These are phyloP conservation scores for Sweltsa coloradensis DNA, from an alignment of 1,140 invertebrate genomes.

Conservation along the genomic window DNA sequence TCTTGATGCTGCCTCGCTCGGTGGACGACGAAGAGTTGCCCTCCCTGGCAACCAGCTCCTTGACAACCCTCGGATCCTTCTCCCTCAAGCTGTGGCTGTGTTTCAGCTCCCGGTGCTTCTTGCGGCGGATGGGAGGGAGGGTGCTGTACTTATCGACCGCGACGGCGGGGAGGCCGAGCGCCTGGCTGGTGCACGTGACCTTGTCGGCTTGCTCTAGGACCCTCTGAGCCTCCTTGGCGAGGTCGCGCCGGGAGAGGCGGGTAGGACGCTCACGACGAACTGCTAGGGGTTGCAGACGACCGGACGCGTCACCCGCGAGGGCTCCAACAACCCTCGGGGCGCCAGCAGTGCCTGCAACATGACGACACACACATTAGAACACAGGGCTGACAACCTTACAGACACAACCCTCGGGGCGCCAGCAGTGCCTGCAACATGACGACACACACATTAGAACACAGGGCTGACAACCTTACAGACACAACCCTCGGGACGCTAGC, in stretches of 20 bases:
- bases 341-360: not conserved
- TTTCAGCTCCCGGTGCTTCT: not conserved
- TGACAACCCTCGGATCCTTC: too few species aligned
- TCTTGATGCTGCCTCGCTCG: not conserved
- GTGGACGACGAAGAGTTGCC: conserved; percentile 1
- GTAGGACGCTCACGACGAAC: conserved; percentile 51
- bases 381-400: not conserved
- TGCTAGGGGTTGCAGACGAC: conserved; percentile 35
- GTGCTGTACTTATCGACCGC: conserved; percentile 43
- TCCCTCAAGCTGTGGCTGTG: not conserved
- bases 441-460: not conserved
- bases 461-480: not conserved
- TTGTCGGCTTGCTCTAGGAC: conserved; percentile 51
- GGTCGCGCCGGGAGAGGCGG: conserved; percentile 45
- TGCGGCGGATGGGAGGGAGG: conserved; percentile 31
- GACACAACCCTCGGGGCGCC: conserved; percentile 15
- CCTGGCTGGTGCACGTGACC: conserved; percentile 38
- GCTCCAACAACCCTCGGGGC: conserved; percentile 27
- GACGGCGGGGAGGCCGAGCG: conserved; percentile 22
- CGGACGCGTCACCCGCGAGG: conserved; percentile 32
- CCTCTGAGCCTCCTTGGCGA: conserved; percentile 54
- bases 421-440: not conserved
- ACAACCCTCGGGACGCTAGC: conserved; percentile 15
- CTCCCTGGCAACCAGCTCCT: too few species aligned
- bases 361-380: not conserved